Conservation (phyloP, 2,113 vertebrate genomes). For the Rhabdornis inornatus region DNA sequence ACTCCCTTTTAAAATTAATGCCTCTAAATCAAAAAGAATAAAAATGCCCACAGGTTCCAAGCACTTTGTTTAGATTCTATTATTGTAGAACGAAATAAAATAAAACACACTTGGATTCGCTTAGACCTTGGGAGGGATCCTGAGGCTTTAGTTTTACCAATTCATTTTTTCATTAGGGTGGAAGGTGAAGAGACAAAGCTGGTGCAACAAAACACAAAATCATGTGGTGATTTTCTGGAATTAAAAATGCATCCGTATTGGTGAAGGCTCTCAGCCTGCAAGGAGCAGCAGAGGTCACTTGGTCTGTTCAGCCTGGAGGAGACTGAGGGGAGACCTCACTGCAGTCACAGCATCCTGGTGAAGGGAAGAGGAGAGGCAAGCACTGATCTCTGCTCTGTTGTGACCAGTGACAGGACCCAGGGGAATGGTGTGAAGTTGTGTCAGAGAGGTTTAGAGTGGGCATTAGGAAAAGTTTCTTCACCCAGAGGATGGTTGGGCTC, state of each 20-base stretch:
- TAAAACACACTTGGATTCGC: not conserved
- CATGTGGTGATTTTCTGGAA: not conserved
- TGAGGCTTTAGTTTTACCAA: not conserved
- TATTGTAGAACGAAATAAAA: not conserved
- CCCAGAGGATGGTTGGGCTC: not conserved
- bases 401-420: not conserved
- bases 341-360: fast-evolving
- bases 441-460: not conserved
- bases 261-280: not conserved
- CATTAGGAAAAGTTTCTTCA: not conserved
- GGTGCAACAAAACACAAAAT: not conserved
- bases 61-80: not conserved
- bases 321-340: not conserved
- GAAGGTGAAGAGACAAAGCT: not conserved
- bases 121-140: not conserved
- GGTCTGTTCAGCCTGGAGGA: not conserved
- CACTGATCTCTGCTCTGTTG: not conserved
- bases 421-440: not conserved
- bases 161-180: not conserved
- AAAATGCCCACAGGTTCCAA: not conserved
- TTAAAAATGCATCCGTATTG: not conserved
- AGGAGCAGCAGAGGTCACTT: not conserved
- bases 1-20: not conserved
- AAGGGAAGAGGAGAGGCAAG: not conserved
- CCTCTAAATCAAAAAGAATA: not conserved